Base-by-base conservation (phyloP, 2,888 invertebrate species). In the Cryptocephalus primarius region DNA sequence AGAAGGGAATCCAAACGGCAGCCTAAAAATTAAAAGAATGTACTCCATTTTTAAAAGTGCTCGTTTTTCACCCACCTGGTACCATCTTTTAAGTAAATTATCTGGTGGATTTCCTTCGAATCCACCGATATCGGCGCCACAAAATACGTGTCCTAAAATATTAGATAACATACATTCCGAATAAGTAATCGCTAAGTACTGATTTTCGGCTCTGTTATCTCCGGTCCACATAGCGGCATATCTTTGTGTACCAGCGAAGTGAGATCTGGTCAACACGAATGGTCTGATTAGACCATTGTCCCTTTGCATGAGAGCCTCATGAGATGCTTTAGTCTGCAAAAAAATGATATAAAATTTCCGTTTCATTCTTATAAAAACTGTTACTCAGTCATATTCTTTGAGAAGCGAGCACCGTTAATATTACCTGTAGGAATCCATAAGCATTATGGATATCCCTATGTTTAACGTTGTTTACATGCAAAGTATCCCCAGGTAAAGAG, bases 151-250 rank as follows among this genome's bases (percentile, higher is more conserved):
- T 0, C 97, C 97, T 4, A 87, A 77, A 0, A 89, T 72, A 1
- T 84, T 59, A 4, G 55, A 53, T 11, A 54, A 85, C 1, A 99
- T 72, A 57, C 94, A 85, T 95, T 96, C 96, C 0, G 94, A 90
- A 38, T 88, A 79, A 0, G 86, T 82, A 3, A 82, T 79, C 44
- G 82, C 80, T 11, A 99, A 75, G 72, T 93, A 93, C 3, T 79
- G 77, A 96, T 96, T 99, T 22, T 91, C 88, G 0, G 89, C 94
- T 42, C 76, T 73, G 67, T 97, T 99, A 69, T 99, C 97, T 0
- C 97, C 97, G 0, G 96, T 99, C 97, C 97, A 99, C 12, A 95
- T 83, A 1, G 93, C 87, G 0, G 86, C 80, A 60, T 77, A 88
- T 65, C 92, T 79, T 71, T 99, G 97, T 0, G 88, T 82, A 1